These are phyloP conservation scores for Pluvialis apricaria DNA, from an alignment of 2,113 vertebrate genomes.

Conservation along the genomic window DNA sequence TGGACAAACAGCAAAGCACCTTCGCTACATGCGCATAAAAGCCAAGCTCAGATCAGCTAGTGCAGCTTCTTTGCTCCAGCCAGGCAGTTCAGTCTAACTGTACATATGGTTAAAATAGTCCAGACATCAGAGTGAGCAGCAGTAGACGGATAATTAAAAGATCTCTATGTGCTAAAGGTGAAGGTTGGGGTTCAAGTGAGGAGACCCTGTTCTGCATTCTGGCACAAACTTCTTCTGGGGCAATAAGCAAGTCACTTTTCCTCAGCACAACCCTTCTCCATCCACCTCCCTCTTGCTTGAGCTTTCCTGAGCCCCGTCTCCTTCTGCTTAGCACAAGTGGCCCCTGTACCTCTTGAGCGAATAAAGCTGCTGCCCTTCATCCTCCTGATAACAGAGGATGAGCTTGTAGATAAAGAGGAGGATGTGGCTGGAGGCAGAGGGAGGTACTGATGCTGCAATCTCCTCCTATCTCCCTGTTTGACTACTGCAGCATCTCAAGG, in stretches of 20 bases:
- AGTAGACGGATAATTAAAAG: background rate
- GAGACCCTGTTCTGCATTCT: background rate
- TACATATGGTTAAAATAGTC: background rate
- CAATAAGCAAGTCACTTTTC: background rate
- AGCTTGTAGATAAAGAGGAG: background rate
- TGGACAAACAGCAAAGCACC: background rate
- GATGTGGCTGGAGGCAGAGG: background rate
- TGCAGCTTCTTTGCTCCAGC: background rate
- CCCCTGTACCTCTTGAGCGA: background rate
- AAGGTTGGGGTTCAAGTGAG: background rate
- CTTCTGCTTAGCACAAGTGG: background rate
- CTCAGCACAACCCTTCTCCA: background rate
- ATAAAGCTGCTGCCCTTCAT: background rate
- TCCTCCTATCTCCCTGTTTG: background rate
- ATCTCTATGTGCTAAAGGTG: background rate
- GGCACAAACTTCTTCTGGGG: background rate
- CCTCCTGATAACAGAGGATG: background rate
- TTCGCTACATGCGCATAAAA: background rate
- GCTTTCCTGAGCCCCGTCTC: background rate
- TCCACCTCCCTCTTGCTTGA: background rate
- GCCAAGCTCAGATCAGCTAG: background rate
- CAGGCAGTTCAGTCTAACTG: background rate
- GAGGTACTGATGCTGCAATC: background rate
- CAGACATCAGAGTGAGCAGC: background rate
- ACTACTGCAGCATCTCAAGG: background rate